Evolutionary conservation across 2,888 invertebrate species (phyloP), one percentile per base, ranked within the genome.

Genomic region (Pyrgus malvae): DNA sequence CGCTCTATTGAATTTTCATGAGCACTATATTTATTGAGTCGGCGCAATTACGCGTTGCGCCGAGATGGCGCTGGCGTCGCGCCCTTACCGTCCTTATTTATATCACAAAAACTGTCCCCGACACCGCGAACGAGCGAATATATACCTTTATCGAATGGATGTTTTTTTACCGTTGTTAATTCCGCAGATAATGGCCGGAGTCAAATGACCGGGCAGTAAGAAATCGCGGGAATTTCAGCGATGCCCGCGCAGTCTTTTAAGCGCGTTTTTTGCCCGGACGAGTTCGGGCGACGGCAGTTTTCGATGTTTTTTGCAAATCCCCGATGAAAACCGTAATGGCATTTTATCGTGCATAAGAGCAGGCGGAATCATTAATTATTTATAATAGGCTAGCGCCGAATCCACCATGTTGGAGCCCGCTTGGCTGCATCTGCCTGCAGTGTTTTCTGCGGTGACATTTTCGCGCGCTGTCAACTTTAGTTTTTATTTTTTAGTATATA

Each of bases 301-400:
- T 80, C 79, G 78, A 70, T 64, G 73, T 85, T 87, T 89, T 89
- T 89, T 88, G 78, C 78, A 73, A 71, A 78, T 70, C 75, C 74
- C 76, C 80, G 79, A 87, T 87, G 88, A 89, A 89, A 89, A 89
- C 88, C 87, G 83, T 89, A 89, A 89, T 88, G 87, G 89, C 89
- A 89, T 89, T 88, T 89, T 88, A 87, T 88, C 83, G 87, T 88
- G 87, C 88, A 88, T 89, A 88, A 86, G 81, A 85, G 86, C 78
- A 74, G 80, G 69, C 72, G 80, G 82, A 86, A 86, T 89, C 89
- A 90, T 90, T 89, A 89, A 89, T 89, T 88, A 90, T 90, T 90
- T 90, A 90, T 89, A 90, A 88, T 88, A 89, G 87, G 83, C 82
- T 87, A 87, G 87, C 80, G 80, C 81, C 78, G 76, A 85, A 82